phyloP scores from a whole-genome alignment of 2,797 vertebrate species.

The Sebastes matsubarae region DNA sequence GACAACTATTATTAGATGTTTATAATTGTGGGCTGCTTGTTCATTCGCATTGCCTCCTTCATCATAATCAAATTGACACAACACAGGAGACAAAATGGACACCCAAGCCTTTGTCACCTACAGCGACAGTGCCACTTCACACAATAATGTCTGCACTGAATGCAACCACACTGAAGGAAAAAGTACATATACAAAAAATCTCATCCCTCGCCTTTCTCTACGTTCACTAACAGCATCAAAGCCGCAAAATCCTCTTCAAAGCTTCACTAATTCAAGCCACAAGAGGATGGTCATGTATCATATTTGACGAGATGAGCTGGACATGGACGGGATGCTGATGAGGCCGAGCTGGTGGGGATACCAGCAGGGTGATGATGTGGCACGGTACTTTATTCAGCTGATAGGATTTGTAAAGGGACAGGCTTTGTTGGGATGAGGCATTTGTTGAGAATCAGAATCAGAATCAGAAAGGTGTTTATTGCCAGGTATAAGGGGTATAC shows the following conservation, averaged over 20 bases:
- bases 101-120: constrained; percentile 15
- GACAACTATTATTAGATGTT: constrained; percentile 63
- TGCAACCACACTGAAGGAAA: background rate
- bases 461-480: too few relatives aligned
- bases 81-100: constrained; percentile 16
- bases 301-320: background rate
- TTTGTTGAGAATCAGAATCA: too few relatives aligned
- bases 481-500: too few relatives aligned
- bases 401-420: background rate
- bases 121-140: background rate
- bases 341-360: constrained; percentile 5
- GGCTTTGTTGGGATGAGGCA: background rate
- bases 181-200: background rate
- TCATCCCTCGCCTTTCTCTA: background rate
- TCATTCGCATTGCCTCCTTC: constrained; percentile 40
- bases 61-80: constrained; percentile 58
- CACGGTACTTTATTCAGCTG: constrained; percentile 5
- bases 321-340: background rate
- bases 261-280: constrained; percentile 3
- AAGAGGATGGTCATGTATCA: background rate
- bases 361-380: background rate
- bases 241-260: background rate
- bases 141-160: background rate
- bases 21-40: constrained; percentile 45
- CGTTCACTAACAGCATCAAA: background rate